Evolutionary conservation across 1,140 invertebrate genomes (phyloP).

Genomic region (Papilio aristodemus): DNA sequence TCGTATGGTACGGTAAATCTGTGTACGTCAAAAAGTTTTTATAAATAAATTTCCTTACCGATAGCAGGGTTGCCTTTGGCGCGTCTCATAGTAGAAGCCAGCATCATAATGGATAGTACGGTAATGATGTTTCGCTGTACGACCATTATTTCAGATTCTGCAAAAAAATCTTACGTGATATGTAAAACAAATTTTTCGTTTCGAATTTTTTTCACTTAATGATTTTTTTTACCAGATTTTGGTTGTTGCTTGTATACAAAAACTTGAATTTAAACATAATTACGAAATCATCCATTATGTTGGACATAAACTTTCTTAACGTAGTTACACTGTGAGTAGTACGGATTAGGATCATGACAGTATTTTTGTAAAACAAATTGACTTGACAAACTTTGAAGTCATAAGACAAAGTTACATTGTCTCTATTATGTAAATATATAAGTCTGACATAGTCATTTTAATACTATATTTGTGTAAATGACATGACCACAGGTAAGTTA

Average conservation of each 20-base stretch:
- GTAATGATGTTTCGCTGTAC: constrained; percentile 49
- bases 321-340: too few relatives aligned
- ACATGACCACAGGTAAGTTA: background rate
- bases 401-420: too few relatives aligned
- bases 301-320: too few relatives aligned
- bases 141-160: constrained; percentile 58
- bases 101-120: constrained; percentile 43
- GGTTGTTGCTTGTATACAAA: too few relatives aligned
- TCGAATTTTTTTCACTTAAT: background rate
- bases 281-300: too few relatives aligned
- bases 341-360: too few relatives aligned
- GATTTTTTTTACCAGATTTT: too few relatives aligned
- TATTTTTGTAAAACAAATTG: too few relatives aligned
- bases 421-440: too few relatives aligned
- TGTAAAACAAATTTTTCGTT: background rate
- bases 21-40: background rate
- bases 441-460: too few relatives aligned
- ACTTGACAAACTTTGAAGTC: too few relatives aligned
- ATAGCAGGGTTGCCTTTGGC: constrained; percentile 60
- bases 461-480: background rate
- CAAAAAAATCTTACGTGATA: constrained; percentile 29
- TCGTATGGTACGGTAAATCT: background rate
- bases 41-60: constrained; percentile 46
- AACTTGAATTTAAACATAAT: too few relatives aligned
- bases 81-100: constrained; percentile 43